Conservation (phyloP, 2,113 vertebrate genomes). For the Nipponia nippon region DNA sequence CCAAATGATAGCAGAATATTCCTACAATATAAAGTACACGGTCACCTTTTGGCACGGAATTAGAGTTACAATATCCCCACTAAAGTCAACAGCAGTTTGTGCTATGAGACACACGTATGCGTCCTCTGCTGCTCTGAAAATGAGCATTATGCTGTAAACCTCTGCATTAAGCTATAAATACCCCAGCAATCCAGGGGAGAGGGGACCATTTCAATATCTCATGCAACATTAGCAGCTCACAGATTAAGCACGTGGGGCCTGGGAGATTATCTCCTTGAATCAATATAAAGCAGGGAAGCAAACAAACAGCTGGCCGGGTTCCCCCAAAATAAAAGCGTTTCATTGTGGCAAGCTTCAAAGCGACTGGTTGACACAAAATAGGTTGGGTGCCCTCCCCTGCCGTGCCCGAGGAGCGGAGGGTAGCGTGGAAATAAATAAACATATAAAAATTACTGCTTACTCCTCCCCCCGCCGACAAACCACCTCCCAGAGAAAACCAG, state of each 20-base stretch:
- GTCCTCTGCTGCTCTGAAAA: not conserved
- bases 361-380: not conserved
- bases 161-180: constrained; percentile 24
- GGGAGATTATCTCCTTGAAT: constrained; percentile 60
- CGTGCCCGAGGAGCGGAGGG: not conserved
- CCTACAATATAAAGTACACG: not conserved
- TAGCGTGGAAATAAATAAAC: constrained; percentile 44
- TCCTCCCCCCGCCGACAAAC: not conserved
- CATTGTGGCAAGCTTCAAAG: constrained; percentile 61
- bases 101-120: fast-evolving
- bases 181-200: not conserved
- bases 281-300: constrained; percentile 42
- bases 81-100: not conserved
- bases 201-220: constrained; percentile 9
- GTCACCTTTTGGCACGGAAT: not conserved
- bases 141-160: not conserved
- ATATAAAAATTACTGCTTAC: constrained; percentile 32
- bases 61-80: not conserved
- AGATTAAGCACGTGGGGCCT: constrained; percentile 48
- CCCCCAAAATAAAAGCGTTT: constrained; percentile 38
- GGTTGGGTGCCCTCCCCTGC: constrained; percentile 24
- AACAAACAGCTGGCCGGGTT: constrained; percentile 60
- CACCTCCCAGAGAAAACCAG: constrained; percentile 64
- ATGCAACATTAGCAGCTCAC: constrained; percentile 47
- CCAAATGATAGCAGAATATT: not conserved